These are phyloP conservation scores for Latheticus oryzae DNA, from an alignment of 2,888 invertebrate genomes.

Conservation along the genomic window DNA sequence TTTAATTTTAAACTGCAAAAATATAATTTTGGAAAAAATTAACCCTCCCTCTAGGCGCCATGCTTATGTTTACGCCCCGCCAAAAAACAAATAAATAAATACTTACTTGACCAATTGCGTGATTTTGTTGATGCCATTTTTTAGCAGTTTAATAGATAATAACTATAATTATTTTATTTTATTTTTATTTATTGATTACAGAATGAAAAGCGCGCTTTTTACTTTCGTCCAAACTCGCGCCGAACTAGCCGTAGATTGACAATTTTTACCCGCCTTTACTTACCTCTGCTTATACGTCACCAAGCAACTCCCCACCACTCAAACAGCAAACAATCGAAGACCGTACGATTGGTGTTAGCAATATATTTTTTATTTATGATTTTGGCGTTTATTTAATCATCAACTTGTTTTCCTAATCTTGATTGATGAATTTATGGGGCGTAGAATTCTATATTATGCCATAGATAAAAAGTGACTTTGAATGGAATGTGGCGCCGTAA, in stretches of 20 bases:
- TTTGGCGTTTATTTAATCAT: slow-evolving; percentile 5
- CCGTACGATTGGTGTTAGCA: not conserved
- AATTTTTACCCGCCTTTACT: slow-evolving; percentile 36
- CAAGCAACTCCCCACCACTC: slow-evolving; percentile 23
- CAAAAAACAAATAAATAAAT: too few relatives aligned
- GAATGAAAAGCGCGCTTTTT: slow-evolving; percentile 2
- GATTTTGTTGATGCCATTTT: slow-evolving; percentile 49
- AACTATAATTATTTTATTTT: slow-evolving; percentile 3
- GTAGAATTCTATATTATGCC: too few relatives aligned
- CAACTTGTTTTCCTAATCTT: too few relatives aligned
- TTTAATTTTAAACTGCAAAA: too few relatives aligned
- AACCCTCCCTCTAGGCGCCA: slow-evolving; percentile 15
- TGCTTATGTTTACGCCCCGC: slow-evolving; percentile 3
- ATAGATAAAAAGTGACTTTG: too few relatives aligned
- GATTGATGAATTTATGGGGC: slow-evolving; percentile 14
- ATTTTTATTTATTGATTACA: slow-evolving; percentile 1
- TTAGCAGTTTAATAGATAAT: too few relatives aligned
- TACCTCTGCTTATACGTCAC: slow-evolving; percentile 31
- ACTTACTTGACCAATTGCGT: slow-evolving; percentile 50
- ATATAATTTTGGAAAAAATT: too few relatives aligned
- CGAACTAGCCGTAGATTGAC: slow-evolving; percentile 16
- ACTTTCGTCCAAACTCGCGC: slow-evolving; percentile 10
- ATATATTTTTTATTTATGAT: slow-evolving; percentile 13
- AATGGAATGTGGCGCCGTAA: too few relatives aligned
- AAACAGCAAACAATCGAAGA: not conserved